Evolutionary conservation across 2,797 vertebrate genomes (phyloP).

Genomic region (Channallabes apus): DNA sequence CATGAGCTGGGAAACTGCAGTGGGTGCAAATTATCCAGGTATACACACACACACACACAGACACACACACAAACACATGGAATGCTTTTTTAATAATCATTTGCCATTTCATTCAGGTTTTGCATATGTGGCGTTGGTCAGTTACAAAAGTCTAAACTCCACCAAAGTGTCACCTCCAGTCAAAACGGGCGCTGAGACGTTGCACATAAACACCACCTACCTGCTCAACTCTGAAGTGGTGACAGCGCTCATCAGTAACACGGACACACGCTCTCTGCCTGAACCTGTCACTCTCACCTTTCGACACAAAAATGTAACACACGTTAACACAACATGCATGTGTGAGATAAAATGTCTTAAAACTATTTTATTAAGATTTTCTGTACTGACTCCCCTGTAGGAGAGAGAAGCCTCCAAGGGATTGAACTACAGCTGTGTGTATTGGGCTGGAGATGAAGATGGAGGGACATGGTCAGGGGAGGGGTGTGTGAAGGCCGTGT

Average conservation of each 20-base stretch:
- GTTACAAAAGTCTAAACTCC: slow-evolving; percentile 52
- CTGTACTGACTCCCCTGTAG: slow-evolving; percentile 23
- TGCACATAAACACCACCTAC: background rate
- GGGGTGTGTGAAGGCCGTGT: slow-evolving; percentile 65
- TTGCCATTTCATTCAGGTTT: slow-evolving; percentile 51
- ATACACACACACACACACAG: slow-evolving; percentile 21
- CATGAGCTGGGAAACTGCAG: slow-evolving; percentile 71
- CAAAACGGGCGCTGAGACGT: background rate
- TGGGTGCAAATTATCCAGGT: slow-evolving; percentile 70
- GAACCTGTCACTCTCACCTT: slow-evolving; percentile 61
- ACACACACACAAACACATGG: background rate
- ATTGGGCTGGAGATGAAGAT: slow-evolving; percentile 64
- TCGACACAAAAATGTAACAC: slow-evolving; percentile 55
- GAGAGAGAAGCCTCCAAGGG: background rate
- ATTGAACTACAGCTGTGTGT: slow-evolving; percentile 71
- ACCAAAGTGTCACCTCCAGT: slow-evolving; percentile 46
- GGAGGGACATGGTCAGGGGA: slow-evolving; percentile 70
- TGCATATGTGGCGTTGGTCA: slow-evolving; percentile 60
- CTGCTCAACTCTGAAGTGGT: slow-evolving; percentile 61
- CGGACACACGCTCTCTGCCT: slow-evolving; percentile 50
- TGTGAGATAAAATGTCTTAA: background rate
- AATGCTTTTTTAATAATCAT: background rate
- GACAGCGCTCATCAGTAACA: slow-evolving; percentile 65
- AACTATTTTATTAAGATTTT: background rate
- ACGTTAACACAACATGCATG: too few relatives aligned